phyloP scores from a whole-genome alignment of 1,140 invertebrate species.

The Platyscapa corneri region DNA sequence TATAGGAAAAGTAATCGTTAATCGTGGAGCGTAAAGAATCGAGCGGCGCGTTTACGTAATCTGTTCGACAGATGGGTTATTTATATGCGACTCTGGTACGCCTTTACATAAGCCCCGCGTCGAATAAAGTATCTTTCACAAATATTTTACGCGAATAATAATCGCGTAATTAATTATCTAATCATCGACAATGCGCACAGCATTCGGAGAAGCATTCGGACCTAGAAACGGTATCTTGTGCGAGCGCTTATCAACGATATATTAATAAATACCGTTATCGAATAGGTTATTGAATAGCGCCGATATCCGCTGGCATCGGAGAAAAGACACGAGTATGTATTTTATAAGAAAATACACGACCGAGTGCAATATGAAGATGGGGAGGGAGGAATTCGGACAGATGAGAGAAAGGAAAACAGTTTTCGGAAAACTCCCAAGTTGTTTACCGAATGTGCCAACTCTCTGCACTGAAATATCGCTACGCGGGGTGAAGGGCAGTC shows the following conservation, averaged over 20 bases:
- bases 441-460: not conserved
- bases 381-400: not conserved
- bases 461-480: not conserved
- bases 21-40: not conserved
- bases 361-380: not conserved
- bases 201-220: not conserved
- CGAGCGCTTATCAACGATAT: not conserved
- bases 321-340: not conserved
- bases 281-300: not conserved
- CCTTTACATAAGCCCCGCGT: not conserved
- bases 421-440: constrained; percentile 16
- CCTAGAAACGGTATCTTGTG: too few relatives aligned
- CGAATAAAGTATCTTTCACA: not conserved
- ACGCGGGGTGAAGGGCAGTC: not conserved
- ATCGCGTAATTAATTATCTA: constrained; percentile 5
- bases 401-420: not conserved
- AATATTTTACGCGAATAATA: not conserved
- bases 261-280: not conserved
- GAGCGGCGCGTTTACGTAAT: not conserved
- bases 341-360: not conserved
- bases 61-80: not conserved
- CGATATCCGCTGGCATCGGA: not conserved
- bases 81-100: not conserved
- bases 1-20: too few relatives aligned
- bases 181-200: not conserved